Evolutionary conservation across 1,140 invertebrate genomes (phyloP), one percentile per base, ranked within the genome.

Genomic region (Coptotermes formosanus): DNA sequence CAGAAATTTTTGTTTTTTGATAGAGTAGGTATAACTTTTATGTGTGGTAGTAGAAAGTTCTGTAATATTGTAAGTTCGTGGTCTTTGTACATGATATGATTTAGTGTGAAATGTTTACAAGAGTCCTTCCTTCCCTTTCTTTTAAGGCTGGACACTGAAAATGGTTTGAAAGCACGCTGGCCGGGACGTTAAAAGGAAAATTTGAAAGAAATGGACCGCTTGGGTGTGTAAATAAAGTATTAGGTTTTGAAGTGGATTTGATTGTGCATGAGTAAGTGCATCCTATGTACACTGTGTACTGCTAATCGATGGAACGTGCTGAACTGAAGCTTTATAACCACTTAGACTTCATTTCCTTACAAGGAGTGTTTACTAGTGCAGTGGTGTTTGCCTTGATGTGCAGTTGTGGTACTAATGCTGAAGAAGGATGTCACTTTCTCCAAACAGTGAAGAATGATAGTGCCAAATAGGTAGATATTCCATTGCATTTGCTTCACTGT

Each of bases 211-310:
- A 84, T 55, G 83, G 83, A 84, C 48, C 16, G 83, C 38, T 38
- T 45, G 38, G 83, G 83, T 84, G 83, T 84, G 83, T 84, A 84
- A 84, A 84, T 64, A 38, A 84, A 25, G 30, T n/a, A 75, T 75
- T 30, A 4, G 38, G 38, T 38, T 38, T n/a, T 75, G 64, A 32
- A 45, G 55, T 84, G 83, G 59, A 55, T 55, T 84, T 84, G 48
- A n/a, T 84, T 52, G n/a, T 84, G 83, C 83, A 52, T 84, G 83
- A n/a, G 19, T 84, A 64, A 19, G 9, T 30, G n/a, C 2, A 30
- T 55, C 64, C 0, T 75, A 75, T n/a, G 25, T 30, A 30, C n/a
- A 8, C 25, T 75, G 38, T n/a, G 0, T 19, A 6, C n/a, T 75
- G n/a, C 25, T 75, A 75, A 75, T 25, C 3, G 9, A 12, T 19